A percentile compares a stretch with the other conserved stretches of the same genome.
Conservation (phyloP, 2,797 vertebrate genomes). For the Nannoperca australis region DNA sequence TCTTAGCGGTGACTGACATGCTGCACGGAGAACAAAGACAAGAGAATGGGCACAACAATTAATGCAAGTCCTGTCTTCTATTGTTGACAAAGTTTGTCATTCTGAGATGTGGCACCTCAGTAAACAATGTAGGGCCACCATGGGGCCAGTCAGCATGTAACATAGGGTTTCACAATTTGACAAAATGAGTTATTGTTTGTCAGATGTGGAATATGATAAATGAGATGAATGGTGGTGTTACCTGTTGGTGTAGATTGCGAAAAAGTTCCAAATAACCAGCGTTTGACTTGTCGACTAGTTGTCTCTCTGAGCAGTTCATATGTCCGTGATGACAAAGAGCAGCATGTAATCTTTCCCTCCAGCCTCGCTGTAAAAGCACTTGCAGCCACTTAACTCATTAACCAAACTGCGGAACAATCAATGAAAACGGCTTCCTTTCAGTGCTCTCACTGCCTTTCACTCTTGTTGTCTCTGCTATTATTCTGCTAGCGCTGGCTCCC, state of each 20-base stretch:
- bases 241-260: background rate
- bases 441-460: constrained; percentile 11
- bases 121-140: background rate
- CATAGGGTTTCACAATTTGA: background rate
- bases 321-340: constrained; percentile 42
- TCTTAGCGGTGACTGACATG: background rate
- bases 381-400: constrained; percentile 74
- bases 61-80: background rate
- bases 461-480: constrained; percentile 63
- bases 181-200: background rate
- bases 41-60: background rate
- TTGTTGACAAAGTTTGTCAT: background rate
- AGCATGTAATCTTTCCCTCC: constrained; percentile 52
- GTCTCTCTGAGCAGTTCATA: constrained; percentile 43
- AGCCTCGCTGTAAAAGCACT: constrained; percentile 66
- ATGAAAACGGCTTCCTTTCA: constrained; percentile 67
- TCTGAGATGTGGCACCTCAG: background rate
- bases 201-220: background rate
- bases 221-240: background rate
- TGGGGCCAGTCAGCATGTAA: background rate
- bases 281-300: constrained; percentile 14
- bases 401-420: constrained; percentile 75
- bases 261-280: constrained; percentile 12
- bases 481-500: constrained; percentile 38
- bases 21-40: background rate